phyloP scores from a whole-genome alignment of 2,113 vertebrate genomes.

The Ptychochromis oligacanthus region DNA sequence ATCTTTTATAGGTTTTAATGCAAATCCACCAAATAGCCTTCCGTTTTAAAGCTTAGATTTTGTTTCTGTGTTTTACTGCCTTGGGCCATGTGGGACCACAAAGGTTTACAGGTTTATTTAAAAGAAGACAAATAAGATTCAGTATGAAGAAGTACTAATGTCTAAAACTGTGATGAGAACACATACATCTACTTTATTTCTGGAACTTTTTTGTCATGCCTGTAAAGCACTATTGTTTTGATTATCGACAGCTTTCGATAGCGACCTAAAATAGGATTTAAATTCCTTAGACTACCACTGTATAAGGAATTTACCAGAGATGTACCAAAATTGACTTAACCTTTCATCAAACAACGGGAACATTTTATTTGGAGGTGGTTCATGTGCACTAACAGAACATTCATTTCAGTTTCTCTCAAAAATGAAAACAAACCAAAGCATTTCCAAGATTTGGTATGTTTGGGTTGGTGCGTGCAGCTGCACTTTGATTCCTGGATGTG shows the following conservation, averaged over 20 bases:
- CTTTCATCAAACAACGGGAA: constrained; percentile 15
- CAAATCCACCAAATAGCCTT: neutral
- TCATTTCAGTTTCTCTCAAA: constrained; percentile 4
- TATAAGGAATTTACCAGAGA: neutral
- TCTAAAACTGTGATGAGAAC: neutral
- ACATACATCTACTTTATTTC: neutral
- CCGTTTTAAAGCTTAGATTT: neutral
- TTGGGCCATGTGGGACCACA: neutral
- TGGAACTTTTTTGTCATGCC: neutral
- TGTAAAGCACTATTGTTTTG: neutral
- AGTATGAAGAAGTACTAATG: neutral
- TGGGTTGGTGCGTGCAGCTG: constrained; percentile 31
- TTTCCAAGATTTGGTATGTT: constrained; percentile 27
- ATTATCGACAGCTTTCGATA: neutral
- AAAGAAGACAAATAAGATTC: neutral
- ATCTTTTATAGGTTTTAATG: neutral
- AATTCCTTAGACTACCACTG: neutral
- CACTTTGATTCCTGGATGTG: constrained; percentile 1
- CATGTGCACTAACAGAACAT: neutral
- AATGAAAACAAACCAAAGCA: constrained; percentile 6
- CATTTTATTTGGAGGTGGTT: constrained; percentile 42
- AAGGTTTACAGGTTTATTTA: neutral
- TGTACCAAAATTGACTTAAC: constrained; percentile 26
- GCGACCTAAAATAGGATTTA: neutral
- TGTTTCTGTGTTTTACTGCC: neutral